Evolutionary conservation across 2,888 invertebrate genomes (phyloP), one percentile per base, ranked within the genome.

Genomic region (Carcina quercana): DNA sequence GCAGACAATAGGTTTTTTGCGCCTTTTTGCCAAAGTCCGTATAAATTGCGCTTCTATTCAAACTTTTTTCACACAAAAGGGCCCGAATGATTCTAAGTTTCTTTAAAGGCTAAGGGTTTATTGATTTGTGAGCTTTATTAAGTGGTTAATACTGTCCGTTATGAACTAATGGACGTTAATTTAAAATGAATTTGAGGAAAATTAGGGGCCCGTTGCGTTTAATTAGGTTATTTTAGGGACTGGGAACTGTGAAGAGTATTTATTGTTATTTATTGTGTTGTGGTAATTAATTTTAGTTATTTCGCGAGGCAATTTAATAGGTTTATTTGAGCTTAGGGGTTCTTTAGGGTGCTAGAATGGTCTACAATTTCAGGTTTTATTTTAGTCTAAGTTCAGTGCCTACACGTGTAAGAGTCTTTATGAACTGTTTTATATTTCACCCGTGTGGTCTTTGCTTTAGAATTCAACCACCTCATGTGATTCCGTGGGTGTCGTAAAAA

Each of bases 11-110:
- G 69, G 36, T 6, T 27, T 28, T 59, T 78, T n/a, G n/a, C n/a
- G n/a, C n/a, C n/a, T n/a, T 82, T 80, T 80, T 74, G 78, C 78
- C n/a, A 63, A 60, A 43, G 51, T 50, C 51, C 60, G 54, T 66
- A 59, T 68, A 75, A 78, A 76, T 71, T 71, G 65, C 61, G 59
- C 54, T 28, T 10, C 8, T 58, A 56, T 53, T 61, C 63, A 55
- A 53, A 34, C 37, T 38, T 51, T 46, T 40, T 68, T 71, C 72
- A 69, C 63, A 51, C 37, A 43, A 50, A 57, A 63, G 58, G 62
- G 57, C 50, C 62, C 15, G 30, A 20, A 26, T 75, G 69, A 66
- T 49, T 61, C 63, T 61, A 58, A 53, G 59, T 62, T 59, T 59
- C 46, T 63, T 65, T 67, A 63, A 57, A 53, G 57, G 61, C 69